A percentile compares a stretch with the other conserved stretches of the same genome.
These are phyloP conservation scores for Oncopeltus fasciatus DNA, from an alignment of 1,140 invertebrate species.

Conservation along the genomic window DNA sequence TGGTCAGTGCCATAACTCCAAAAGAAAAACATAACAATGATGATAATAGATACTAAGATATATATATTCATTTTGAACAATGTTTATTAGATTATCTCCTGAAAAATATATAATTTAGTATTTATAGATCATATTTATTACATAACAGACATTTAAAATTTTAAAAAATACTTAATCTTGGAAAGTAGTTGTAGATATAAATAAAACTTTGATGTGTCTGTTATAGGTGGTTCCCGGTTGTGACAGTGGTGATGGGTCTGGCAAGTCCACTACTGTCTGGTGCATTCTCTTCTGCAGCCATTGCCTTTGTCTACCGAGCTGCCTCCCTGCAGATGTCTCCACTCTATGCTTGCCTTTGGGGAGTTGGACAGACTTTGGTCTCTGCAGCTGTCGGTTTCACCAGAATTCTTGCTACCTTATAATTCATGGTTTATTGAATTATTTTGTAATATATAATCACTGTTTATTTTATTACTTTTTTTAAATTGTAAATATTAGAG, in stretches of 20 bases:
- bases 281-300: slow-evolving; percentile 77
- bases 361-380: slow-evolving; percentile 79
- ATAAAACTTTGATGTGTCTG: no score
- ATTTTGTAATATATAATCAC: background rate
- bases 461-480: background rate
- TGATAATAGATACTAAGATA: no score
- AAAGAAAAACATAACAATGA: no score
- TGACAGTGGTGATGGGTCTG: slow-evolving; percentile 77
- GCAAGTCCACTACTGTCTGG: slow-evolving; percentile 72
- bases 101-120: no score
- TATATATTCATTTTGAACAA: no score
- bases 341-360: slow-evolving; percentile 82
- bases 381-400: slow-evolving; percentile 80
- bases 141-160: no score
- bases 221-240: slow-evolving; percentile 71
- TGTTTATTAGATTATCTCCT: no score
- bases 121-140: no score
- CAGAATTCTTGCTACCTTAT: slow-evolving; percentile 80
- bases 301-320: slow-evolving; percentile 82
- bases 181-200: no score
- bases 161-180: no score
- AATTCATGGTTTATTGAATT: no score
- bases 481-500: background rate
- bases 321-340: slow-evolving; percentile 76
- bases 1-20: no score